Evolutionary conservation across 2,888 invertebrate genomes (phyloP).

Genomic region (Drosophila pegasa): DNA sequence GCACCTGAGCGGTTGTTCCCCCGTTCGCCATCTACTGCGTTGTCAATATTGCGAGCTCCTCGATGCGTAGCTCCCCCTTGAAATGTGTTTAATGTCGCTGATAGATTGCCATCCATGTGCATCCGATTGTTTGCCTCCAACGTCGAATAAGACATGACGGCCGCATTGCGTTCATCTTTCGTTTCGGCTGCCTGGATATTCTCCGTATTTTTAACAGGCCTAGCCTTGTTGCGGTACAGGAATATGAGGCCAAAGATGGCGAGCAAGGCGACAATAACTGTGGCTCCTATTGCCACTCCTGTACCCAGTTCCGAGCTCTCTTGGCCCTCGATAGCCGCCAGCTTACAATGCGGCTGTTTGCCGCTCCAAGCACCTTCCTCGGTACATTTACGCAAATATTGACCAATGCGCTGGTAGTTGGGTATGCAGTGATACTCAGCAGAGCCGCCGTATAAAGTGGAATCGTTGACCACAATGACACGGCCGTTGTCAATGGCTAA

Average conservation of each 20-base stretch:
- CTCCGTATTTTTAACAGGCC: conserved; percentile 94
- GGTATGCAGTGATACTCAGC: conserved; percentile 96
- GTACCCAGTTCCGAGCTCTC: conserved; percentile 91
- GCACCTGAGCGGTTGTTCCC: conserved; percentile 61
- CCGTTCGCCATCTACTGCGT: conserved; percentile 30
- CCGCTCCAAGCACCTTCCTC: conserved; percentile 95
- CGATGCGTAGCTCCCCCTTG: conserved; percentile 68
- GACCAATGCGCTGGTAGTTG: conserved; percentile 92
- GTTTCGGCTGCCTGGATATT: conserved; percentile 94
- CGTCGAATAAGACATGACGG: conserved; percentile 95
- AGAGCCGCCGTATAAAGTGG: conserved; percentile 92
- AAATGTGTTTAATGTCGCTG: conserved; percentile 85
- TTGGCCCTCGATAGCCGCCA: conserved; percentile 89
- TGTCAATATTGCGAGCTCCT: conserved; percentile 22
- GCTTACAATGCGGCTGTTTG: conserved; percentile 93
- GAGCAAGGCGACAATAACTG: conserved; percentile 91
- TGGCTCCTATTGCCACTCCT: conserved; percentile 93
- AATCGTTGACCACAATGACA: conserved; percentile 93
- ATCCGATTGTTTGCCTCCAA: conserved; percentile 88
- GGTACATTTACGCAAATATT: conserved; percentile 92
- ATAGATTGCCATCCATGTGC: conserved; percentile 81
- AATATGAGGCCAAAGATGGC: conserved; percentile 92
- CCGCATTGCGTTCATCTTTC: conserved; percentile 94
- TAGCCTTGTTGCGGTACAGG: conserved; percentile 92
- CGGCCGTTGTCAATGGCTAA: conserved; percentile 93